Evolutionary conservation across 1,140 invertebrate genomes (phyloP), one percentile per base, ranked within the genome.

Genomic region (Forficula auricularia): DNA sequence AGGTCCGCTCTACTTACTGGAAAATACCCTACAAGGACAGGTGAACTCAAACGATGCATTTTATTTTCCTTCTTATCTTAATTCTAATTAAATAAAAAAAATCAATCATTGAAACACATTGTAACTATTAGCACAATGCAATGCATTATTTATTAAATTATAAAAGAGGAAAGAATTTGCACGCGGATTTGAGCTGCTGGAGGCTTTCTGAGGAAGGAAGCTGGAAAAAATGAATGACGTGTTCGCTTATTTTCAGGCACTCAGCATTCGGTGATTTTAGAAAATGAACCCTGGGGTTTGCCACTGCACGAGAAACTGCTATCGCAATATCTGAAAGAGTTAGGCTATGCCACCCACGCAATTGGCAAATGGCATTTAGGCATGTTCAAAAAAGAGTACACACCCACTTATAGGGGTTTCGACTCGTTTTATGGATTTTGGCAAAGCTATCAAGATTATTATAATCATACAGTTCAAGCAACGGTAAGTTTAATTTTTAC

Each of bases 331-430:
- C 63, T 94, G 19, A 74, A 74, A 54, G 64, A 75, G 15, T 55
- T 72, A 0, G 86, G 85, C 0, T 95, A 92, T 59, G 61, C 61
- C 3, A 89, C 83, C 1, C 78, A 85, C 58, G 68, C 82, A 27
- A 70, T 92, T 16, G 89, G 89, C n/a, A 94, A 95, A 63, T 91
- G 87, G 87, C 86, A 91, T 53, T 63, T 87, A 41, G 86, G 85
- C 1, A 77, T 68, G 47, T 73, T 70, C 44, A 65, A 67, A 15
- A 68, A 63, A n/a, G 72, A 75, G 44, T 85, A 79, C 51, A 78
- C 82, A 3, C 86, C 87, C 1, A 78, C 73, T 0, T 67, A 62
- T 13, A 67, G 86, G 12, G 86, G 86, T n/a, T 91, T 90, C 54
- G 79, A 88, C 45, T 69, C 72, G 4, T 81, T 86, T 57, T 85